These are phyloP conservation scores for Dorcus parallelipipedus DNA, from an alignment of 2,888 invertebrate species.

Conservation along the genomic window DNA sequence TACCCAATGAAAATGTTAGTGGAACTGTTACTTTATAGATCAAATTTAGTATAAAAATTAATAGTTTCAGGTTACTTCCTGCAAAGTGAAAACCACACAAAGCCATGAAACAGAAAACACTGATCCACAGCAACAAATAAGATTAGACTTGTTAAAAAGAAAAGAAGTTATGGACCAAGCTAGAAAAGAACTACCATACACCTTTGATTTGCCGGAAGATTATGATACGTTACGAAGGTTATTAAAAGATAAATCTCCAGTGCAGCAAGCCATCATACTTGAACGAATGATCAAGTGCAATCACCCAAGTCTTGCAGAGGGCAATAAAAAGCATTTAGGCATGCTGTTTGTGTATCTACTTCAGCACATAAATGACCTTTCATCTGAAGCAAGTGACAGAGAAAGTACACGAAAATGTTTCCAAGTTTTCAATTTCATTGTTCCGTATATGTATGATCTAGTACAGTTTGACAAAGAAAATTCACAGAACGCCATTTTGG, in stretches of 20 bases:
- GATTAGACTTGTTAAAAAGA: slow-evolving; percentile 41
- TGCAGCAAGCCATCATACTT: slow-evolving; percentile 68
- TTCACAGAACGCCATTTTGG: slow-evolving; percentile 63
- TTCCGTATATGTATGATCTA: slow-evolving; percentile 62
- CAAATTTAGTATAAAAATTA: too few species aligned
- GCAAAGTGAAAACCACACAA: too few species aligned
- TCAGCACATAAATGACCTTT: slow-evolving; percentile 70
- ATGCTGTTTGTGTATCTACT: slow-evolving; percentile 73
- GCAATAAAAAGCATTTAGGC: slow-evolving; percentile 74
- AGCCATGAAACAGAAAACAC: neutral
- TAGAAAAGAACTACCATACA: slow-evolving; percentile 58
- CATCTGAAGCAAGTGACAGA: slow-evolving; percentile 42
- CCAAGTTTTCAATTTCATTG: slow-evolving; percentile 49
- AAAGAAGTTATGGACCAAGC: slow-evolving; percentile 56
- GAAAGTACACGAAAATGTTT: slow-evolving; percentile 51
- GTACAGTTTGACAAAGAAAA: slow-evolving; percentile 67
- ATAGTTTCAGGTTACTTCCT: too few species aligned
- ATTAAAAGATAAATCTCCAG: slow-evolving; percentile 58
- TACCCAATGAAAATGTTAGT: slow-evolving; percentile 12
- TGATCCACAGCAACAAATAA: slow-evolving; percentile 25
- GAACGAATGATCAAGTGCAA: slow-evolving; percentile 84
- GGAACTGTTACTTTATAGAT: neutral
- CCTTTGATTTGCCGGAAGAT: slow-evolving; percentile 57
- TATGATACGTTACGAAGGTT: slow-evolving; percentile 63
- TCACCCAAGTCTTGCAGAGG: slow-evolving; percentile 74